Evolutionary conservation across 2,888 invertebrate genomes (phyloP), one percentile per base, ranked within the genome.

Genomic region (Nymphalis polychloros): DNA sequence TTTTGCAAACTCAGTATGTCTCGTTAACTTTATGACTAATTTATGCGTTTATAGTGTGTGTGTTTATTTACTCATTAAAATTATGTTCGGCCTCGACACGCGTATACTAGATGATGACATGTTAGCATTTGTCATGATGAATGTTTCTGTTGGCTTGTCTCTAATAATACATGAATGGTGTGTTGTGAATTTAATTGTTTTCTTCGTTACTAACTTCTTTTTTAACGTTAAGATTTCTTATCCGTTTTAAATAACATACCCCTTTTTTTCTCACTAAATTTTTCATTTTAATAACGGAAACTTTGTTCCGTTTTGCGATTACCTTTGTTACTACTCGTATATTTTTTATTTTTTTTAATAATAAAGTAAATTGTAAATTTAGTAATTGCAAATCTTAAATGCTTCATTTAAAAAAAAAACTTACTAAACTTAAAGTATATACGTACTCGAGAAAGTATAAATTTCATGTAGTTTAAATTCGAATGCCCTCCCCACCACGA

Each of bases 71-170:
- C 10, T 4, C 4, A 13, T 52, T 13, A 52, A 23, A 23, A 55
- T 31, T 31, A 20, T n/a, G 35, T 57, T 57, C 19, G 57, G 41
- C 57, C 57, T 57, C 6, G 1, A 57, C 19, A 57, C 8, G 41
- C 17, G 19, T 19, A 19, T 5, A 10, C 19, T 10, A n/a, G n/a
- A 7, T 4, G n/a, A 8, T n/a, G 35, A n/a, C 8, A 8, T 10
- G 2, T 17, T 41, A 55, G 71, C 68, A 63, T 71, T 65, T 71
- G 68, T 68, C 63, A 41, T 62, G 35, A 66, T 65, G 57, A 70
- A 65, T 72, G 74, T 71, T 73, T 69, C 68, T 67, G 65, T 70
- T 74, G 74, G 74, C 73, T 73, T 73, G 61, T 67, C 64, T 65
- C 72, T 75, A 74, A 75, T 68, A 63, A 64, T 68, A 66, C 53